Evolutionary conservation across 2,888 invertebrate genomes (phyloP).

Genomic region (Caenorhabditis imperialis): DNA sequence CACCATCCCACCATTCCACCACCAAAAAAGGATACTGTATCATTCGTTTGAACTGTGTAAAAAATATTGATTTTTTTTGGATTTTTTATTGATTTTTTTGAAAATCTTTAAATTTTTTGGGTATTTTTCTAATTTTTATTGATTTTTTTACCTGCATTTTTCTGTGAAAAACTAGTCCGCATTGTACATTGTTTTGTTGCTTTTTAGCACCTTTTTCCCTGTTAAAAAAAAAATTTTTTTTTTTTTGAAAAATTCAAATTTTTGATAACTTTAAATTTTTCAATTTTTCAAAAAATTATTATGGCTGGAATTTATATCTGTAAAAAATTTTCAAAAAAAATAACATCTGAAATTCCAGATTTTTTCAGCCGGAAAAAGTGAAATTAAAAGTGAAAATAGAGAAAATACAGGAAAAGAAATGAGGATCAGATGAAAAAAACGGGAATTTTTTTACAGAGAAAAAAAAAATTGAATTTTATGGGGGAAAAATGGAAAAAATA

Average conservation of each 20-base stretch:
- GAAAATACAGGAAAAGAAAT: constrained; percentile 26
- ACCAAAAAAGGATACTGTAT: not conserved
- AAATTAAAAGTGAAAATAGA: constrained; percentile 4
- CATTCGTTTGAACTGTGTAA: not conserved
- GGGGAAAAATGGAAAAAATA: not conserved
- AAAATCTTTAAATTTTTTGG: not conserved
- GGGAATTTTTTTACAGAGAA: not conserved
- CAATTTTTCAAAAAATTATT: too few species aligned
- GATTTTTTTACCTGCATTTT: constrained; percentile 5
- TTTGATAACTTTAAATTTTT: too few species aligned
- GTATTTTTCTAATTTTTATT: constrained; percentile 5
- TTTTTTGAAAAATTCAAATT: too few species aligned
- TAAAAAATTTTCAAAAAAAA: too few species aligned
- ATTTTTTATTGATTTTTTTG: not conserved
- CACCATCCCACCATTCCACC: constrained; percentile 3
- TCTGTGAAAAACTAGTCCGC: constrained; percentile 13
- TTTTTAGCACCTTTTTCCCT: too few species aligned
- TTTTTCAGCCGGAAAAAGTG: not conserved
- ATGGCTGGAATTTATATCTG: constrained; percentile 1
- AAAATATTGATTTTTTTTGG: not conserved
- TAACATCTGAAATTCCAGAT: not conserved
- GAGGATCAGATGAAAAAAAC: not conserved
- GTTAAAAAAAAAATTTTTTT: too few species aligned
- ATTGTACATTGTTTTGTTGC: constrained; percentile 24
- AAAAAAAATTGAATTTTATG: constrained; percentile 8